A percentile compares a stretch with the other conserved stretches of the same genome.
Conservation (phyloP, 2,888 invertebrate genomes). For the Antitype chi region DNA sequence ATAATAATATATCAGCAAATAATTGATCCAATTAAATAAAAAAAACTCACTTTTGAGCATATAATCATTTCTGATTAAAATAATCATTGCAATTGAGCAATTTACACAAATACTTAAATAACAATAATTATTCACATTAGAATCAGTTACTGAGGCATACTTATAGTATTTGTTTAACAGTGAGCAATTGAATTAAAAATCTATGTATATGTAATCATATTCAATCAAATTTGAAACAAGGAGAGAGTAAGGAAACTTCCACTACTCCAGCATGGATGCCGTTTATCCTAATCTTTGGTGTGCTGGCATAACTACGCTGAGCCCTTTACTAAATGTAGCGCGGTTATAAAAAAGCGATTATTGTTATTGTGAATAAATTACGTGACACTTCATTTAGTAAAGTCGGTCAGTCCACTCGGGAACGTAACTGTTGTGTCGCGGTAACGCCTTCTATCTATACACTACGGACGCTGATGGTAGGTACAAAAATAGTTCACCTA, state of each 20-base stretch:
- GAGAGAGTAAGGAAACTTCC: slow-evolving; percentile 72
- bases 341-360: slow-evolving; percentile 59
- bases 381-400: slow-evolving; percentile 74
- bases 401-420: slow-evolving; percentile 77
- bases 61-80: slow-evolving; percentile 83
- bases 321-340: slow-evolving; percentile 71
- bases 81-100: slow-evolving; percentile 87
- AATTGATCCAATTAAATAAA: slow-evolving; percentile 85
- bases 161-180: slow-evolving; percentile 77
- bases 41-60: slow-evolving; percentile 88
- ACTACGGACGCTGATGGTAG: slow-evolving; percentile 87
- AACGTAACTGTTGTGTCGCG: slow-evolving; percentile 80
- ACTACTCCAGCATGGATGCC: slow-evolving; percentile 78
- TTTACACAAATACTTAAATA: slow-evolving; percentile 76
- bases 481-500: slow-evolving; percentile 91
- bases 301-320: slow-evolving; percentile 84
- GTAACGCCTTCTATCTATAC: slow-evolving; percentile 86
- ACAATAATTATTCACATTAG: slow-evolving; percentile 74
- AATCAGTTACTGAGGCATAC: slow-evolving; percentile 81
- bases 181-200: slow-evolving; percentile 78
- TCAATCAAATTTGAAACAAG: slow-evolving; percentile 72
- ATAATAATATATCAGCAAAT: slow-evolving; percentile 76
- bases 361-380: slow-evolving; percentile 63
- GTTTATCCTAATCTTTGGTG: slow-evolving; percentile 90
- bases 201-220: slow-evolving; percentile 71